A percentile compares a stretch with the other conserved stretches of the same genome.
Conservation (phyloP, 2,113 vertebrate species). For the Atrichornis clamosus region DNA sequence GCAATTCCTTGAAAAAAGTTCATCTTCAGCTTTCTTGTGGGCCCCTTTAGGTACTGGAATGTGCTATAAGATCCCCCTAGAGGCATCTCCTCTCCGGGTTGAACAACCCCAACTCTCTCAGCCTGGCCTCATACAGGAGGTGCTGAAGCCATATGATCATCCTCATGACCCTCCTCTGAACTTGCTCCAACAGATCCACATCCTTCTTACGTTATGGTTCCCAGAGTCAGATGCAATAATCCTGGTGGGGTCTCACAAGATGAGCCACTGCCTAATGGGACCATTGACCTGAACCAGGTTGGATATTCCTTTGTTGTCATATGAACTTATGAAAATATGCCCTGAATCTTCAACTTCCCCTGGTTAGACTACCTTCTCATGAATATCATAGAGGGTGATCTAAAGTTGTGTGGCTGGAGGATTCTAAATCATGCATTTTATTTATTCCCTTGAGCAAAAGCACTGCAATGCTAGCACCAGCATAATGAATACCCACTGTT, state of each 20-base stretch:
- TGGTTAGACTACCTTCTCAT: not conserved
- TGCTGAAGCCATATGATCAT: not conserved
- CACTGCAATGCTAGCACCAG: not conserved
- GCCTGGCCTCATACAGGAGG: not conserved
- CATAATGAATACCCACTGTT: not conserved
- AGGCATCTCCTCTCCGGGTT: not conserved
- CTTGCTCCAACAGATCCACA: not conserved
- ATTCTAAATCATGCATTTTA: not conserved
- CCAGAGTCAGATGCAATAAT: not conserved
- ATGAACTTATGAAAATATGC: not conserved
- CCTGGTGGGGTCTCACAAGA: not conserved
- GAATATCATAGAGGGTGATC: not conserved
- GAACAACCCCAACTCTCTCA: not conserved
- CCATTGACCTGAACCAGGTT: not conserved
- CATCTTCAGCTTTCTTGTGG: not conserved
- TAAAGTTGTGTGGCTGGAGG: not conserved
- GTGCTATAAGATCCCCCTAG: not conserved
- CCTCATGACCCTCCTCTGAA: not conserved
- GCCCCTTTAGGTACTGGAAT: not conserved
- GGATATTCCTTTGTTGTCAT: not conserved
- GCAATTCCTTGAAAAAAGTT: not conserved
- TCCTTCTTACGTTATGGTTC: not conserved
- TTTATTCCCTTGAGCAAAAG: not conserved
- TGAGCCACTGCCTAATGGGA: not conserved
- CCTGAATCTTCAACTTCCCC: not conserved